These are phyloP conservation scores for Spodoptera frugiperda DNA, from an alignment of 1,140 invertebrate genomes.

Conservation along the genomic window DNA sequence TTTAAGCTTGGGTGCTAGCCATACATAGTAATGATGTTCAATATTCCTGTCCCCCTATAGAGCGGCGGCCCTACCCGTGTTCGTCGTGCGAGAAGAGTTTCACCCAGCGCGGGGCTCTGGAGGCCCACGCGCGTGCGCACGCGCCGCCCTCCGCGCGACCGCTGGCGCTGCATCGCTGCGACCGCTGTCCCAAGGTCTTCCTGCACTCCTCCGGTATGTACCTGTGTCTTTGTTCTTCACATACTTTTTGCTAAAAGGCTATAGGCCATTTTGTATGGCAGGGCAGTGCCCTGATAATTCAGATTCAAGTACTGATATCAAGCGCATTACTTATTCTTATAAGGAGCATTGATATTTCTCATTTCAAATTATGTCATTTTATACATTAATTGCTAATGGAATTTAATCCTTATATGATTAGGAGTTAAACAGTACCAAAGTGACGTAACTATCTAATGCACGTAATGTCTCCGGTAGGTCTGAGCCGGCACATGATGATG, in stretches of 20 bases:
- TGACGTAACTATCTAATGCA: background rate
- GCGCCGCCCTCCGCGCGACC: conserved; percentile 85
- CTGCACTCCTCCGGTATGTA: conserved; percentile 85
- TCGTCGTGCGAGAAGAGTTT: conserved; percentile 91
- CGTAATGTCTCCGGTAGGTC: conserved; percentile 77
- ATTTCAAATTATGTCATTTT: no score
- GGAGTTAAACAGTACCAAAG: background rate
- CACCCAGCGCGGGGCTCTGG: conserved; percentile 89
- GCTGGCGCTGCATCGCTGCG: conserved; percentile 89
- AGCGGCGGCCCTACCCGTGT: conserved; percentile 92
- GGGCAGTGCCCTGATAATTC: no score
- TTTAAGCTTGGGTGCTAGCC: no score
- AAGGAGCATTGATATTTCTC: no score
- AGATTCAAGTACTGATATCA: no score
- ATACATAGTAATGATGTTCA: background rate
- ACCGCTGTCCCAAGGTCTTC: conserved; percentile 89
- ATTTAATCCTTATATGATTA: background rate
- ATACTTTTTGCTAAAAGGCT: no score
- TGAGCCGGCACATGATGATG: conserved; percentile 90
- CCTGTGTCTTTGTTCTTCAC: no score
- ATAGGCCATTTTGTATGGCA: no score
- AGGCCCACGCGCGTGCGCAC: conserved; percentile 88
- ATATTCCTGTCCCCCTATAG: conserved; percentile 48
- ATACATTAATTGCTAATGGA: no score
- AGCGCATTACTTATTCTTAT: no score